Evolutionary conservation across 2,113 vertebrate genomes (phyloP).

Genomic region (Melanostigma gelatinosum): DNA sequence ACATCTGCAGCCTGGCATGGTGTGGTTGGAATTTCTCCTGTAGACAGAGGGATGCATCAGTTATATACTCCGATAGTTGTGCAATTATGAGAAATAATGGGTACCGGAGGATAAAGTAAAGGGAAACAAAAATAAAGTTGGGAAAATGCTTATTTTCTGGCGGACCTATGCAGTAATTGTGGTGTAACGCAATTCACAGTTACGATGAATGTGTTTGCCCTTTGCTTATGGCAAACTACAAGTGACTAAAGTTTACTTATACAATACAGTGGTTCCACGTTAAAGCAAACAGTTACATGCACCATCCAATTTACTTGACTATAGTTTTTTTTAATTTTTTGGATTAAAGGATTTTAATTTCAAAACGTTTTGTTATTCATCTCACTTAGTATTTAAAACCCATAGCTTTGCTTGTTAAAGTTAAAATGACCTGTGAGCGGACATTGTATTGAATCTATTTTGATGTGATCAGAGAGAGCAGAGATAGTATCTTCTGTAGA

Average conservation of each 20-base stretch:
- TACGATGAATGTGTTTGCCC: background rate
- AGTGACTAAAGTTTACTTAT: background rate
- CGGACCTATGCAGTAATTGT: background rate
- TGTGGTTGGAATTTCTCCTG: conserved; percentile 34
- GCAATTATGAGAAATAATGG: background rate
- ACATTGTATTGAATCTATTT: background rate
- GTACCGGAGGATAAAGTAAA: background rate
- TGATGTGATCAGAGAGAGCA: background rate
- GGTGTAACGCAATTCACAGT: background rate
- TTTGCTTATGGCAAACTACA: background rate
- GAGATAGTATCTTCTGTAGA: background rate
- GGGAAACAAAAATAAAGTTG: background rate
- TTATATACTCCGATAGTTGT: background rate
- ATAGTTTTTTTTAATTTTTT: no score
- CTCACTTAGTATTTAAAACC: background rate
- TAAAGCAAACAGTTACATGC: background rate
- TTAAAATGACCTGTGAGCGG: background rate
- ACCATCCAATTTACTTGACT: background rate
- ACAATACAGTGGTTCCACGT: background rate
- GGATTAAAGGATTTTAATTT: background rate
- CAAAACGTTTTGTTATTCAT: background rate
- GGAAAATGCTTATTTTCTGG: background rate
- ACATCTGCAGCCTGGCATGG: conserved; percentile 81
- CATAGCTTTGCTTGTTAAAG: background rate
- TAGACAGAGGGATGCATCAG: conserved; percentile 9